Conservation (phyloP, 2,888 invertebrate genomes). For the Drosophila fungiperda region DNA sequence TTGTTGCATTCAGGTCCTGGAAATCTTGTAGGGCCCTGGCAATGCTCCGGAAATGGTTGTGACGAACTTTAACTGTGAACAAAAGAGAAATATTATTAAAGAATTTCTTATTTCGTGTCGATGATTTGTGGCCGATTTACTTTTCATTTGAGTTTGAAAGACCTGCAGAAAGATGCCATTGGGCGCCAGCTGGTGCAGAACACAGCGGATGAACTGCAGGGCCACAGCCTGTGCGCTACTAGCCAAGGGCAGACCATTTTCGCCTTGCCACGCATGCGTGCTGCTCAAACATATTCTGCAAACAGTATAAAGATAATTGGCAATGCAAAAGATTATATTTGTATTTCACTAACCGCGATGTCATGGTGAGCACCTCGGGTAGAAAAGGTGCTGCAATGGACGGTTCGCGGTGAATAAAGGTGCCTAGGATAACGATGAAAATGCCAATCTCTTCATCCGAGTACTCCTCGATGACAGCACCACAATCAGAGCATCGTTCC, state of each 20-base stretch:
- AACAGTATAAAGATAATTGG: neutral
- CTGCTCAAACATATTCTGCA: slow-evolving; percentile 86
- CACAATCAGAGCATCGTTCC: slow-evolving; percentile 93
- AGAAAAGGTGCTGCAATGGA: slow-evolving; percentile 96
- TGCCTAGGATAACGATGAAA: slow-evolving; percentile 96
- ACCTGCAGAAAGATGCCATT: slow-evolving; percentile 98
- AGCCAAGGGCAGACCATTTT: slow-evolving; percentile 94
- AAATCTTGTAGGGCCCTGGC: slow-evolving; percentile 97
- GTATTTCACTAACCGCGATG: slow-evolving; percentile 89
- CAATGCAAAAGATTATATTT: neutral
- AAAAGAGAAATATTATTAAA: neutral
- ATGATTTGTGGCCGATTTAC: slow-evolving; percentile 85
- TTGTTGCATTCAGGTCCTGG: slow-evolving; percentile 96
- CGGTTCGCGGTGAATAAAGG: slow-evolving; percentile 98
- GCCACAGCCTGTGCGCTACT: slow-evolving; percentile 98
- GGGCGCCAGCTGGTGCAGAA: slow-evolving; percentile 97
- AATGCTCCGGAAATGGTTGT: slow-evolving; percentile 96
- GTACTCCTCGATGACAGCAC: slow-evolving; percentile 94
- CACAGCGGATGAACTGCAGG: slow-evolving; percentile 98
- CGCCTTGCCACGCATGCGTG: slow-evolving; percentile 95
- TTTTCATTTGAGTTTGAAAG: slow-evolving; percentile 95
- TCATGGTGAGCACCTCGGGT: slow-evolving; percentile 95
- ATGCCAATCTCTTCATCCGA: slow-evolving; percentile 98
- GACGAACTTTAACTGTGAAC: slow-evolving; percentile 86
- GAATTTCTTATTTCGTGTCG: neutral